Percentiles rank a stretch among this genome's conserved stretches.
These are phyloP conservation scores for Bombus superbus DNA, from an alignment of 1,140 invertebrate species.

Conservation along the genomic window DNA sequence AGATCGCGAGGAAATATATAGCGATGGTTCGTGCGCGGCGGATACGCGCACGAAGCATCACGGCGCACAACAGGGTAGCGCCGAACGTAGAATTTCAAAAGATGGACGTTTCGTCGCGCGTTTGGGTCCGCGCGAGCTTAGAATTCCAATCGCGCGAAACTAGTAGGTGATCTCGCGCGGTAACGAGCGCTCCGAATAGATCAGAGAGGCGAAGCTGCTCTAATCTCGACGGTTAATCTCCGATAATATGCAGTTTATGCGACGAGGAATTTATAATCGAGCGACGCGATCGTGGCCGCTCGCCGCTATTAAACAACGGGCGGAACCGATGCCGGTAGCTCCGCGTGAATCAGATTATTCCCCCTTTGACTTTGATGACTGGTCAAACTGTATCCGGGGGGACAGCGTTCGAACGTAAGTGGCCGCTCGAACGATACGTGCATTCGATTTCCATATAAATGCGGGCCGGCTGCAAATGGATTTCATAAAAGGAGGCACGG, in stretches of 20 bases:
- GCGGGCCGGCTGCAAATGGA: background rate
- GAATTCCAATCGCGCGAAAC: background rate
- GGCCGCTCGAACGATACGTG: conserved; percentile 5
- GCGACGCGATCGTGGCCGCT: background rate
- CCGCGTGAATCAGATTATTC: conserved; percentile 24
- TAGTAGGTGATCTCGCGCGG: background rate
- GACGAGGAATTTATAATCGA: background rate
- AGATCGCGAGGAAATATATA: background rate
- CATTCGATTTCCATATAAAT: conserved; percentile 38
- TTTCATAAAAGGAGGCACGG: conserved; percentile 27
- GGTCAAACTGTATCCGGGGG: conserved; percentile 9
- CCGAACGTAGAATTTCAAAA: too few species aligned
- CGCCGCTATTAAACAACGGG: background rate
- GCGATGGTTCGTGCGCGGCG: too few species aligned
- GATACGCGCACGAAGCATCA: too few species aligned
- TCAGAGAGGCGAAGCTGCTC: background rate
- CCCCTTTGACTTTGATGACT: conserved; percentile 18
- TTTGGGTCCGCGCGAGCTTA: background rate
- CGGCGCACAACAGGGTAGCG: too few species aligned
- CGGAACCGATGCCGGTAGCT: background rate
- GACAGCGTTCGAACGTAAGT: conserved; percentile 1
- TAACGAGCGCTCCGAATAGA: background rate
- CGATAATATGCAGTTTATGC: background rate
- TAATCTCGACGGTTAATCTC: conserved; percentile 22
- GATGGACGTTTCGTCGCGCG: too few species aligned